Percentiles rank a stretch among this genome's conserved stretches.
These are phyloP conservation scores for Hylia prasina DNA, from an alignment of 2,113 vertebrate species.

Conservation along the genomic window DNA sequence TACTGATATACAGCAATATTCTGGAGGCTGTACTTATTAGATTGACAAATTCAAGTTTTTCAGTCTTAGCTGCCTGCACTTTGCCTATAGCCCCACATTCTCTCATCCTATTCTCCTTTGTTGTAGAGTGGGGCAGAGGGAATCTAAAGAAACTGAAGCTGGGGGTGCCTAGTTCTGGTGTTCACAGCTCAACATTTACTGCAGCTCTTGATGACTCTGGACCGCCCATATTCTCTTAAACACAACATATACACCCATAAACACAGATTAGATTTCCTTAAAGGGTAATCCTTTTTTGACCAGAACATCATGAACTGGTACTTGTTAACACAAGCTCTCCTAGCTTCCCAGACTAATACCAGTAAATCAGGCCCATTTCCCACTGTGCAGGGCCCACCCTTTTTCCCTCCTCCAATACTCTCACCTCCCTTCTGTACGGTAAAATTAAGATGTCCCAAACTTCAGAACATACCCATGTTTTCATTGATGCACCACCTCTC, in stretches of 20 bases:
- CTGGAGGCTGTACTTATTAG: neutral
- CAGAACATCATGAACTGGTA: neutral
- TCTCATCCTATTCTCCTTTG: neutral
- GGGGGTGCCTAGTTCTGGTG: neutral
- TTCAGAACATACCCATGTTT: neutral
- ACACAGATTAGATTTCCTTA: neutral
- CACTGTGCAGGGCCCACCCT: too few relatives aligned
- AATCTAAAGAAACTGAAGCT: neutral
- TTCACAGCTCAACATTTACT: neutral
- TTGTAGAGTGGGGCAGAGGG: neutral
- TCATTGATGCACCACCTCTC: neutral
- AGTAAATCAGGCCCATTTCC: neutral
- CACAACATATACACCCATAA: neutral
- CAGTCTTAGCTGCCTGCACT: neutral
- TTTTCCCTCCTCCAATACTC: rapidly evolving
- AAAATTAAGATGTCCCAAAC: neutral
- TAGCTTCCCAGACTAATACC: neutral
- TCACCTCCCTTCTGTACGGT: neutral
- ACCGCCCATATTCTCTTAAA: neutral
- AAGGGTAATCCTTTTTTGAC: neutral
- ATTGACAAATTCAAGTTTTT: neutral
- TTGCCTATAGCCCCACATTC: neutral
- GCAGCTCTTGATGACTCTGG: too few relatives aligned
- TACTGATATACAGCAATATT: neutral
- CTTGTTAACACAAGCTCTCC: neutral